Conservation (phyloP, 2,113 vertebrate genomes). For the Noturus placidus region DNA sequence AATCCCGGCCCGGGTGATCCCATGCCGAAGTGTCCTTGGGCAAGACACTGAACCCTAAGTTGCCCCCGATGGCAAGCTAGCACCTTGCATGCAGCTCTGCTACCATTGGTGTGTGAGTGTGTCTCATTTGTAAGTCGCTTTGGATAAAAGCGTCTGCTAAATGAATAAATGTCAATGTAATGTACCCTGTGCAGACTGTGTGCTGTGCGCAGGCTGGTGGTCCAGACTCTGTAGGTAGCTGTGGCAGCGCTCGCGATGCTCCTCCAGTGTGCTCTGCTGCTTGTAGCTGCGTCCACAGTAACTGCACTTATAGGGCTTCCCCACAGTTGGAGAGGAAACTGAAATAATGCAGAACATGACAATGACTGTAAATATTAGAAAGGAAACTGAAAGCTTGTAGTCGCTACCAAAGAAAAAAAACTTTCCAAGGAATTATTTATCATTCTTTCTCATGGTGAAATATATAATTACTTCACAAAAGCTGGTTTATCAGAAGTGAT, state of each 20-base stretch:
- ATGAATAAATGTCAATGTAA: no score
- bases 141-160: no score
- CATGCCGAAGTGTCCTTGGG: no score
- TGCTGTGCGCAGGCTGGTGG: constrained; percentile 73
- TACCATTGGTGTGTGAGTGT: no score
- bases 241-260: constrained; percentile 91
- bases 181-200: constrained; percentile 70
- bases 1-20: no score
- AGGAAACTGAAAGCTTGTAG: background rate
- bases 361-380: background rate
- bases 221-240: constrained; percentile 88
- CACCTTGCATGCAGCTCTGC: no score
- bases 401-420: background rate
- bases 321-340: constrained; percentile 89
- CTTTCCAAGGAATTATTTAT: background rate
- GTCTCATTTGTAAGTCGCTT: no score
- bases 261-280: constrained; percentile 90
- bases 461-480: background rate
- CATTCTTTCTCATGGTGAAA: background rate
- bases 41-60: no score
- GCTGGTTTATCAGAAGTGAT: background rate
- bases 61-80: no score
- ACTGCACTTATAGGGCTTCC: constrained; percentile 95
- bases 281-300: constrained; percentile 96
- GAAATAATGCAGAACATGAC: constrained; percentile 46